Evolutionary conservation across 2,888 invertebrate genomes (phyloP).

Genomic region (Drosophila multiciliata): DNA sequence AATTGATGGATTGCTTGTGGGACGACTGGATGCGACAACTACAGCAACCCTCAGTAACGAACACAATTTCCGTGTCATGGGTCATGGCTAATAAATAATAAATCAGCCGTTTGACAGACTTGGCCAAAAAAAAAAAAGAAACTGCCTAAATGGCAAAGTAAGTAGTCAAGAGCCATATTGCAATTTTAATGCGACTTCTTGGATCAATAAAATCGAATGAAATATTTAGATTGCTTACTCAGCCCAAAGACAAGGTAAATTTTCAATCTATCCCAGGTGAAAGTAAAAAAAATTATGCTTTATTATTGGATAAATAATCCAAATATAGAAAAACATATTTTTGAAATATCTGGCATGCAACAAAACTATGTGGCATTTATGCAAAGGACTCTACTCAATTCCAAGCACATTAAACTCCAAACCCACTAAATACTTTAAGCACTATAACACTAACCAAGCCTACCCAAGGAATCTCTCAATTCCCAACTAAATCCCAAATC

Average conservation of each 20-base stretch:
- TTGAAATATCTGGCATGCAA: background rate
- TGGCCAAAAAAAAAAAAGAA: constrained; percentile 25
- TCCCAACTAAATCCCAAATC: constrained; percentile 36
- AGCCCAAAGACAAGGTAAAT: too few species aligned
- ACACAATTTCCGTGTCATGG: constrained; percentile 18
- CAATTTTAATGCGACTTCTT: constrained; percentile 52
- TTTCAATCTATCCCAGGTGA: background rate
- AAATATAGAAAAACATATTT: background rate
- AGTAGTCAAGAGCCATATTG: constrained; percentile 43
- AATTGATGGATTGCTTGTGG: constrained; percentile 73
- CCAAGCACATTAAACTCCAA: constrained; percentile 1
- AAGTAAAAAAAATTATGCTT: background rate
- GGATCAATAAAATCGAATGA: constrained; percentile 41
- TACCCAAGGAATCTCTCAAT: constrained; percentile 15
- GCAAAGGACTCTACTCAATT: background rate
- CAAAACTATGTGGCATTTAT: constrained; percentile 7
- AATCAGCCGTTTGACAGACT: constrained; percentile 62
- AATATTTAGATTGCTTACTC: background rate
- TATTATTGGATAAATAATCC: background rate
- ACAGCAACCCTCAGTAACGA: constrained; percentile 20
- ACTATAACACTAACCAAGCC: constrained; percentile 26
- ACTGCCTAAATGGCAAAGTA: constrained; percentile 18
- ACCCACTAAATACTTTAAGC: constrained; percentile 1
- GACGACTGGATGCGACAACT: background rate
- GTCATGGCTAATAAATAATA: constrained; percentile 62